Base-by-base conservation (phyloP, 2,888 invertebrate genomes). In the Athalia circularis region DNA sequence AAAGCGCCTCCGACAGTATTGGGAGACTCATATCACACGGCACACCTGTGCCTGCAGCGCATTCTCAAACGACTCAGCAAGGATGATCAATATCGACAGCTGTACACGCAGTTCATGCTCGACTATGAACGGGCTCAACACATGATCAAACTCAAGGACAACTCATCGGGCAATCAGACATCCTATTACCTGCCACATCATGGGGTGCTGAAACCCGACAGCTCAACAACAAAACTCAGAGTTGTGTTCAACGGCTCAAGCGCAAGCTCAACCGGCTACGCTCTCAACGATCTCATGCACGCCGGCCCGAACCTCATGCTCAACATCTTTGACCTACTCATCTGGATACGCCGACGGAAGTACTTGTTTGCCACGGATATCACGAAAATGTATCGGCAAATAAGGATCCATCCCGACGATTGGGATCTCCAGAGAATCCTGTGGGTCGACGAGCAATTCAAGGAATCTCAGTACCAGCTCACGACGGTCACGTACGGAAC, bases 191-290 rank as follows among this genome's bases (percentile, higher is more conserved):
- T 77, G 0, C 77, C 77, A 29, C 77, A 77, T 43, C 77, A 64
- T 50, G 77, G 65, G 8, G 47, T 77, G 0, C 47, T 77, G 15
- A 59, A 48, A 47, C 75, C 79, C 9, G 79, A 79, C 59, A 77
- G 77, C 65, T 9, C 43, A 4, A 65, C 79, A 11, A 79, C 76
- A 8, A 65, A 54, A 11, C 54, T 77, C 8, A 48, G 72, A 45
- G 64, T 77, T 0, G 77, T 81, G 3, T 80, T 80, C 77, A 81
- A 80, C 65, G 79, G 77, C 77, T 77, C 77, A 8, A 52, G 65
- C 3, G 11, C 77, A 4, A 61, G 65, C 48, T 48, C 48, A 3
- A 59, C 54, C 9, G 65, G 67, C 13, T 43, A 15, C 48, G 57
- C 67, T 6, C 57, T 67, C 48, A 80, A 80, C 43, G 79, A 80